These are phyloP conservation scores for Phenganax subtilis DNA, from an alignment of 92 coral and sea anemone species.

Conservation along the genomic window DNA sequence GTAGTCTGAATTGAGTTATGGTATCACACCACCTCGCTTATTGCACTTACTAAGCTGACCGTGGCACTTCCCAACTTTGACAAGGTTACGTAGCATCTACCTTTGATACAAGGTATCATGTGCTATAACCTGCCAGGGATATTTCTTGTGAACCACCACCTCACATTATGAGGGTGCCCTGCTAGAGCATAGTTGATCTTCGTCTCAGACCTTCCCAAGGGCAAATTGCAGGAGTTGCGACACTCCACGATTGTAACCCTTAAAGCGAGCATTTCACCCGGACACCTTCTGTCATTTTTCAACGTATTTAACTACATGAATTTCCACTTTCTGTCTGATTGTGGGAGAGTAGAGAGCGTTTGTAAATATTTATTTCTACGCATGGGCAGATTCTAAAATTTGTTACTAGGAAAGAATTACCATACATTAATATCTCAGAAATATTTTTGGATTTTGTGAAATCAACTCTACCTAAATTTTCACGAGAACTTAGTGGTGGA, in stretches of 20 bases:
- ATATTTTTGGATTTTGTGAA: neutral
- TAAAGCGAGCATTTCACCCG: slow-evolving; percentile 99
- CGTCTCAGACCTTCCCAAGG: slow-evolving; percentile 99
- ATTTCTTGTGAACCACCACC: slow-evolving; percentile 97
- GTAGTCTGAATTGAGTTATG: slow-evolving; percentile 99
- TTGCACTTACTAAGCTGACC: slow-evolving; percentile 91
- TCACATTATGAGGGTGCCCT: slow-evolving; percentile 76
- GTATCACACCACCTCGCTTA: slow-evolving; percentile 91
- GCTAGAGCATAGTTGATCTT: slow-evolving; percentile 73
- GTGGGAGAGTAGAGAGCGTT: neutral
- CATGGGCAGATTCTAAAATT: neutral
- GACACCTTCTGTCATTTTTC: neutral
- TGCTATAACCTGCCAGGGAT: slow-evolving; percentile 87
- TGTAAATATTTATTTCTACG: neutral
- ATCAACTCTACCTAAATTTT: neutral
- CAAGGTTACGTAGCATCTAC: slow-evolving; percentile 86
- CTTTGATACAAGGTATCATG: slow-evolving; percentile 51
- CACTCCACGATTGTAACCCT: slow-evolving; percentile 92
- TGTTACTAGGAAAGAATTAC: too few species aligned
- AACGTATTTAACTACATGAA: slow-evolving; percentile 9
- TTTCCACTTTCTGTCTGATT: neutral
- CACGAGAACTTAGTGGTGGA: neutral
- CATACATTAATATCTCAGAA: neutral
- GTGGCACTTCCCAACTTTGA: slow-evolving; percentile 98
- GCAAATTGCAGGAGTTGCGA: slow-evolving; percentile 63